Conservation (phyloP, 2,797 vertebrate species). For the Paguma larvata region DNA sequence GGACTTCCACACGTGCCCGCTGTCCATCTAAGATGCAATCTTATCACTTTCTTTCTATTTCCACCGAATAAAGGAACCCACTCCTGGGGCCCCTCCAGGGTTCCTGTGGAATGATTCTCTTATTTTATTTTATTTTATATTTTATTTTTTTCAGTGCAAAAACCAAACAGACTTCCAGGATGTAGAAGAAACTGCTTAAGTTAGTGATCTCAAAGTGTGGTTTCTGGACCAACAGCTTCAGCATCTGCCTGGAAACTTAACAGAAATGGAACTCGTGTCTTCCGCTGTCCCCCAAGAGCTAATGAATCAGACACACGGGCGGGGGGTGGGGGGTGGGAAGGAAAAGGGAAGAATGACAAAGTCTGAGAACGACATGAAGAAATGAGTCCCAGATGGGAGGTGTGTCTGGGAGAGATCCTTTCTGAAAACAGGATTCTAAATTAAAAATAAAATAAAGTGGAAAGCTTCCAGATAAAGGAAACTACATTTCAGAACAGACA, state of each 20-base stretch:
- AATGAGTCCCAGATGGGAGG: not conserved
- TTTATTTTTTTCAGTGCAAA: not conserved
- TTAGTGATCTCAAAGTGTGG: not conserved
- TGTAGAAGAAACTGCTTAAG: not conserved
- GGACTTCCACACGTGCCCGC: not conserved
- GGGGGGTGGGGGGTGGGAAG: not conserved
- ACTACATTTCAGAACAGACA: conserved; percentile 44
- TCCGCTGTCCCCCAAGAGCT: not conserved
- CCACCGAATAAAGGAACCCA: not conserved
- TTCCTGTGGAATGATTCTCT: not conserved
- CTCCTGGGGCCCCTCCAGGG: not conserved
- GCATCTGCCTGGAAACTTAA: not conserved
- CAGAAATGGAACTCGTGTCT: not conserved
- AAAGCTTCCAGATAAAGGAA: conserved; percentile 56
- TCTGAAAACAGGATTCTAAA: conserved; percentile 39
- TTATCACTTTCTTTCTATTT: not conserved
- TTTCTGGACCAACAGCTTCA: not conserved
- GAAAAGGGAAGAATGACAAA: not conserved
- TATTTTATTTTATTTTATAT: not conserved
- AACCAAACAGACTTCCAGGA: not conserved
- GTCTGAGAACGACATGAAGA: not conserved
- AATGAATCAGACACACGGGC: not conserved
- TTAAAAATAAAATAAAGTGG: conserved; percentile 43
- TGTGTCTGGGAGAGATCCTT: not conserved
- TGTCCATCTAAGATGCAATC: not conserved